Percentiles rank a stretch among this genome's conserved stretches.
These are phyloP conservation scores for Nasonia vitripennis DNA, from an alignment of 1,140 invertebrate genomes.

Conservation along the genomic window DNA sequence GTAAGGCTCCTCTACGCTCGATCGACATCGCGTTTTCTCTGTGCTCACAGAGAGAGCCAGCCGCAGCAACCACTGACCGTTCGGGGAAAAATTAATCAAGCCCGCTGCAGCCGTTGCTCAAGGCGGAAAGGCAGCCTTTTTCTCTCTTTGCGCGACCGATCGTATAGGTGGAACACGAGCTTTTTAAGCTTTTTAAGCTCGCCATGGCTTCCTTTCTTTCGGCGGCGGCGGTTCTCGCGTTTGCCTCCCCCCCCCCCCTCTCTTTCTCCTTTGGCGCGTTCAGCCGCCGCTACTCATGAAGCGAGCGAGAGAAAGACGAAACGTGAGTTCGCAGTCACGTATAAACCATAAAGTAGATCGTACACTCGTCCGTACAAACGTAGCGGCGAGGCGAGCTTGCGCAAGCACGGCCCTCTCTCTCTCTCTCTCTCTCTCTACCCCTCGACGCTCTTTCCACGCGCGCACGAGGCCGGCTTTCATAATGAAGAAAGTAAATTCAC, in stretches of 20 bases:
- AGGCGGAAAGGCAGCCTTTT: constrained; percentile 17
- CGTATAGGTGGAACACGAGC: constrained; percentile 33
- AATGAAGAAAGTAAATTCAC: constrained; percentile 71
- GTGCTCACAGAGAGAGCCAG: neutral
- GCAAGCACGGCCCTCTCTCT: constrained; percentile 12
- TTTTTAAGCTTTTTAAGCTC: constrained; percentile 46
- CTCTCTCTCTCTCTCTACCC: neutral
- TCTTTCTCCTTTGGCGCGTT: neutral
- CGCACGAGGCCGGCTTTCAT: constrained; percentile 60
- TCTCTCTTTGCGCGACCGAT: constrained; percentile 40
- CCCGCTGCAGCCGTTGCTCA: neutral
- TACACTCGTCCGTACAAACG: constrained; percentile 52
- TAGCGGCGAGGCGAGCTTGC: constrained; percentile 24
- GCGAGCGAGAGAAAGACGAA: constrained; percentile 15
- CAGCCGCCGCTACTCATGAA: neutral
- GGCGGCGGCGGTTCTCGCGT: constrained; percentile 23
- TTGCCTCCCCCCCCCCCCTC: neutral
- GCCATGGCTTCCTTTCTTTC: constrained; percentile 34
- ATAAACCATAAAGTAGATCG: constrained; percentile 69
- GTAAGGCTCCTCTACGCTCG: neutral
- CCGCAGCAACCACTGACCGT: neutral
- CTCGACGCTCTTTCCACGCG: constrained; percentile 27
- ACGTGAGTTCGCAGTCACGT: constrained; percentile 63
- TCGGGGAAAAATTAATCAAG: constrained; percentile 49
- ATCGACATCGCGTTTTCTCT: constrained; percentile 25